These are phyloP conservation scores for Polia nebulosa DNA, from an alignment of 2,888 invertebrate genomes.

Conservation along the genomic window DNA sequence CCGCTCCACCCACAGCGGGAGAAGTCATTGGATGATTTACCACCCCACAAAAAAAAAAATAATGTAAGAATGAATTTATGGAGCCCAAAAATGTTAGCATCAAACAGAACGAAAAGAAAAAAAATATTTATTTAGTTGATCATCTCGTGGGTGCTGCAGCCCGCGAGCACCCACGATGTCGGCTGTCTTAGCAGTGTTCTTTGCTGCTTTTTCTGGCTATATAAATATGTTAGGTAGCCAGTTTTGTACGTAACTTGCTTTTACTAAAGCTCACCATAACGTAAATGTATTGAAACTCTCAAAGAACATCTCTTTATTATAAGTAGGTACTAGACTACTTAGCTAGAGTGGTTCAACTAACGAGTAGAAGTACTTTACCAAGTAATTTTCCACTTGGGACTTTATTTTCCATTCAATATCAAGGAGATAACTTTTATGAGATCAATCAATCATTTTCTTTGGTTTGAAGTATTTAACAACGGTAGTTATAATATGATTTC, in stretches of 20 bases:
- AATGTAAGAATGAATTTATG: too few species aligned
- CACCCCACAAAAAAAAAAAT: too few species aligned
- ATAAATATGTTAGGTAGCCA: too few species aligned
- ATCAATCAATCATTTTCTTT: conserved; percentile 5
- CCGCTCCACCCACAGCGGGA: too few species aligned
- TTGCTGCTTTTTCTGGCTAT: background rate
- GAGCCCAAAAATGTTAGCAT: too few species aligned
- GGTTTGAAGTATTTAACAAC: conserved; percentile 6
- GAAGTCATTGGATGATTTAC: too few species aligned
- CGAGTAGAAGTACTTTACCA: conserved; percentile 20
- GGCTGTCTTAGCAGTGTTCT: too few species aligned
- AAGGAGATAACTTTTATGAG: conserved; percentile 26
- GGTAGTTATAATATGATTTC: background rate
- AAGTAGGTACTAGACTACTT: conserved; percentile 28
- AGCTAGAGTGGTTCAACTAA: conserved; percentile 27
- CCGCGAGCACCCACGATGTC: too few species aligned
- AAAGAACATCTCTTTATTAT: conserved; percentile 10
- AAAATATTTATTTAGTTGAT: too few species aligned
- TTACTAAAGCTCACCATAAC: background rate
- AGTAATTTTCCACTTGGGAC: conserved; percentile 32
- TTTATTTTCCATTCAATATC: conserved; percentile 28
- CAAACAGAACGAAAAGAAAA: too few species aligned
- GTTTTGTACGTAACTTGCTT: background rate
- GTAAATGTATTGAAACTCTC: background rate
- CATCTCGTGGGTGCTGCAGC: too few species aligned